These are phyloP conservation scores for Agelastica alni DNA, from an alignment of 2,888 invertebrate species.

Conservation along the genomic window DNA sequence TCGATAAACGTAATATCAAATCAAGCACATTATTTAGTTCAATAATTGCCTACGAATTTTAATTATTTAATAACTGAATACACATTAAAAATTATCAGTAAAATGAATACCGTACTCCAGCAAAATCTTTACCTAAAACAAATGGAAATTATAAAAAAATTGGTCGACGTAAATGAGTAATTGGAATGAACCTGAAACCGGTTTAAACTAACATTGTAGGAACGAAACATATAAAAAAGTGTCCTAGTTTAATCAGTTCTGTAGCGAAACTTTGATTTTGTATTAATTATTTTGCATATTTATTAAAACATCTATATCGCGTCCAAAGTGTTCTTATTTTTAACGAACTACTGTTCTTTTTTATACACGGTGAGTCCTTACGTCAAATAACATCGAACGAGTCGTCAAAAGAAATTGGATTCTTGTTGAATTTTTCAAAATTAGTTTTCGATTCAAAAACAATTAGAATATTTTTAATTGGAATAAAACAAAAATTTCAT, in stretches of 20 bases:
- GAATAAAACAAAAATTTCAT: too few species aligned
- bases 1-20: too few species aligned
- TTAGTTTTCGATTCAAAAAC: too few species aligned
- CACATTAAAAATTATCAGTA: too few species aligned
- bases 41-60: too few species aligned
- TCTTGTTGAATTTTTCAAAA: background rate
- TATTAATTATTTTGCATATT: conserved; percentile 19
- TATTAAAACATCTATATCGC: conserved; percentile 26
- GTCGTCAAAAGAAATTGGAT: background rate
- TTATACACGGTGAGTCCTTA: conserved; percentile 3
- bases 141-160: conserved; percentile 12
- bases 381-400: too few species aligned
- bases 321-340: background rate
- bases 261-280: conserved; percentile 16
- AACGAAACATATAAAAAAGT: conserved; percentile 5
- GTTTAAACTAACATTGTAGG: background rate
- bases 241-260: conserved; percentile 20
- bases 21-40: too few species aligned
- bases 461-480: too few species aligned
- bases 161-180: conserved; percentile 19
- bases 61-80: too few species aligned
- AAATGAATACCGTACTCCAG: too few species aligned
- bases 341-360: background rate
- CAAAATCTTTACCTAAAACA: too few species aligned
- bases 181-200: conserved; percentile 7